Conservation (phyloP, 2,888 invertebrate species). For the Cephus nigrinus region DNA sequence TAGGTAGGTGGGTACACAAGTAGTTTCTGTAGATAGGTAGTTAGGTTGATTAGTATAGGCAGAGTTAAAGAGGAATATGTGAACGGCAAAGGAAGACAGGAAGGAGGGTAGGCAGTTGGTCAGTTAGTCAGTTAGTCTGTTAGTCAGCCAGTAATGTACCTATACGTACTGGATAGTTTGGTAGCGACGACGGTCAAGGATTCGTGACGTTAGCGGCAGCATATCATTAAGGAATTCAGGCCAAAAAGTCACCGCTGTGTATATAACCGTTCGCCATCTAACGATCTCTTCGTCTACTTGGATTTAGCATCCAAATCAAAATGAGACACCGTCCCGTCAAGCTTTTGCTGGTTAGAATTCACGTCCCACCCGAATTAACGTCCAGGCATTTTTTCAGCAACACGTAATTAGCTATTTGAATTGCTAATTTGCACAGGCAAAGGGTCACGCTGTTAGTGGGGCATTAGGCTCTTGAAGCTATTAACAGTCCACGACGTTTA, state of each 20-base stretch:
- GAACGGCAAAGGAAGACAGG: no score
- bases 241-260: constrained; percentile 61
- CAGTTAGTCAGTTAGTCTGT: no score
- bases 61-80: no score
- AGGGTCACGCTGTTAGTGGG: constrained; percentile 54
- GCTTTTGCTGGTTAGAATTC: background rate
- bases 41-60: no score
- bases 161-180: background rate
- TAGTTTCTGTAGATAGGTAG: no score
- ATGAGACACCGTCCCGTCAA: background rate
- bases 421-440: constrained; percentile 48
- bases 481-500: no score
- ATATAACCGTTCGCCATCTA: constrained; percentile 41
- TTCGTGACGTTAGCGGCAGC: constrained; percentile 50
- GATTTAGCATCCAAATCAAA: no score
- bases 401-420: constrained; percentile 50
- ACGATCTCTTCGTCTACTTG: constrained; percentile 9
- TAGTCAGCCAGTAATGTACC: no score
- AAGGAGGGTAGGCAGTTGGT: no score
- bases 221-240: constrained; percentile 61
- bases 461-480: constrained; percentile 47
- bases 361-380: background rate
- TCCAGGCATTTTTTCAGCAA: constrained; percentile 12
- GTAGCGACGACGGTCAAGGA: constrained; percentile 59
- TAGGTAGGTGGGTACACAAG: no score